Conservation (phyloP, 2,888 invertebrate species). For the Oxystoma pomonae region DNA sequence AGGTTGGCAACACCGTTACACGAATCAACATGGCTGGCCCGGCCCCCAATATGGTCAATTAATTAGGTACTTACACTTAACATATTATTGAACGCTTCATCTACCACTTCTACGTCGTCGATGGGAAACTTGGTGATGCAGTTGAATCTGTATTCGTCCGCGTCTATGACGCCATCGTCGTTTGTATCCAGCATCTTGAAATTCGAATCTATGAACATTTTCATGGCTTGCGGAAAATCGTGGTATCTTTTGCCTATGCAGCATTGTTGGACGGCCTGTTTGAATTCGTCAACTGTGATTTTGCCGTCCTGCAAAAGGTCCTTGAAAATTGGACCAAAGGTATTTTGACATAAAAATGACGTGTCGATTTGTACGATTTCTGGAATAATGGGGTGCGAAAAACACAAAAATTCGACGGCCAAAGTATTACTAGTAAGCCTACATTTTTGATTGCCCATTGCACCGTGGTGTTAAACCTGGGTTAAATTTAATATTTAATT, state of each 20-base stretch:
- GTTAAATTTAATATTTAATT: too few relatives aligned
- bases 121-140: conserved; percentile 77
- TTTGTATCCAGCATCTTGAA: conserved; percentile 79
- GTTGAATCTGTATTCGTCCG: conserved; percentile 79
- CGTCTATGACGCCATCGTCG: conserved; percentile 71
- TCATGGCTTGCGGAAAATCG: conserved; percentile 82
- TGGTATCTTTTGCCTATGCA: conserved; percentile 73
- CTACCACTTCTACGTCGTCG: conserved; percentile 69
- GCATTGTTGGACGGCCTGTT: conserved; percentile 73
- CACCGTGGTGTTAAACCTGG: too few relatives aligned
- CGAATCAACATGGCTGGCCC: too few relatives aligned
- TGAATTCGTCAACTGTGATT: conserved; percentile 78
- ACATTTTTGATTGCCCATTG: too few relatives aligned
- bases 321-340: conserved; percentile 26
- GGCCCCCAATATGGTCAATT: too few relatives aligned
- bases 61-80: conserved; percentile 60
- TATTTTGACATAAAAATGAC: background rate
- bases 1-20: too few relatives aligned
- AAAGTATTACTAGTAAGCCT: too few relatives aligned
- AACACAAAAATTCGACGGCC: too few relatives aligned
- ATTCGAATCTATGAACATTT: conserved; percentile 79
- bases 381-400: too few relatives aligned
- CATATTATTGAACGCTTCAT: conserved; percentile 72
- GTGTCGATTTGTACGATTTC: background rate
- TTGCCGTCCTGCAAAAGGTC: conserved; percentile 67